These are phyloP conservation scores for Dione juno DNA, from an alignment of 2,888 invertebrate genomes.

Conservation along the genomic window DNA sequence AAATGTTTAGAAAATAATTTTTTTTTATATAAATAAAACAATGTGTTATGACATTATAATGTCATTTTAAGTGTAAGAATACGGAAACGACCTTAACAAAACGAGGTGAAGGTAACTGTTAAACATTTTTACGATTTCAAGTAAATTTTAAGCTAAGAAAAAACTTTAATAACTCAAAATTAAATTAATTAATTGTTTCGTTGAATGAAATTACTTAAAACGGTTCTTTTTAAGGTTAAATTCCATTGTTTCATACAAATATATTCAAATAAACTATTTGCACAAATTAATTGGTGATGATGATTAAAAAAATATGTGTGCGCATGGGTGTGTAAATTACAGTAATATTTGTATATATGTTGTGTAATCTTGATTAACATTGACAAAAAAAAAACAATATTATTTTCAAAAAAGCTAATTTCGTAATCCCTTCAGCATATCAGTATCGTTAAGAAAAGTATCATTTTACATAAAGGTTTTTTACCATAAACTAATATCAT, in stretches of 20 bases:
- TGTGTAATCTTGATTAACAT: background rate
- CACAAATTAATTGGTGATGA: too few relatives aligned
- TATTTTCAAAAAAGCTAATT: background rate
- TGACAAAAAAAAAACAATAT: background rate
- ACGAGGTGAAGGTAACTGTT: constrained; percentile 6
- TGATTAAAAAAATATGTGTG: too few relatives aligned
- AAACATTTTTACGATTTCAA: background rate
- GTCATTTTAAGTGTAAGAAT: background rate
- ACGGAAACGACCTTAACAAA: constrained; percentile 4
- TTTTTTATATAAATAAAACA: too few relatives aligned
- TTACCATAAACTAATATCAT: constrained; percentile 20
- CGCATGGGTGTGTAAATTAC: too few relatives aligned
- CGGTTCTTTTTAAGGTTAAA: background rate
- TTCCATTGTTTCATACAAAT: background rate
- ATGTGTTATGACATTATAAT: too few relatives aligned
- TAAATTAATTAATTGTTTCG: background rate
- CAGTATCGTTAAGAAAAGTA: background rate
- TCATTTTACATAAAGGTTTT: constrained; percentile 14
- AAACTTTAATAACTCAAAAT: too few relatives aligned
- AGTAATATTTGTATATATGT: too few relatives aligned
- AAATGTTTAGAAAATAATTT: too few relatives aligned
- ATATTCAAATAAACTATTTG: too few relatives aligned
- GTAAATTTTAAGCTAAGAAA: background rate
- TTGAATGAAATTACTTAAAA: background rate
- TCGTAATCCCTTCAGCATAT: background rate